Percentiles rank a stretch among this genome's conserved stretches.
These are phyloP conservation scores for Bufotes viridis DNA, from an alignment of 2,797 vertebrate genomes.

Conservation along the genomic window DNA sequence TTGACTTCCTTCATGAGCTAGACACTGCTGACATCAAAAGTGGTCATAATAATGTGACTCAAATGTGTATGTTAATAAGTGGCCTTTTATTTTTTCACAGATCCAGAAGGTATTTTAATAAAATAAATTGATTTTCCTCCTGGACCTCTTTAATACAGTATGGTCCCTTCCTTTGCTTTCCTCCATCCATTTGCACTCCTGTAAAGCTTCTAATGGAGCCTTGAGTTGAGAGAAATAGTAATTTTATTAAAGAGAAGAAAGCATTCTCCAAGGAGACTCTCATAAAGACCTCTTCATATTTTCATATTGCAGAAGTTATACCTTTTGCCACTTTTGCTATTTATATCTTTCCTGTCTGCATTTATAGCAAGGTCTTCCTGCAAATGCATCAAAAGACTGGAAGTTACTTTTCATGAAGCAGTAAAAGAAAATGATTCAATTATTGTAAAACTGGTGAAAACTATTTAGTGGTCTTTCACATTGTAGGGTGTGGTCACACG, in stretches of 20 bases:
- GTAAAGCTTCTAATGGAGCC: constrained; percentile 47
- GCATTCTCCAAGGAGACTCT: constrained; percentile 43
- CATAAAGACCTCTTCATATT: constrained; percentile 49
- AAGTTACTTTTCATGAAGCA: neutral
- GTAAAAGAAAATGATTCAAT: neutral
- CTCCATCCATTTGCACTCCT: constrained; percentile 16
- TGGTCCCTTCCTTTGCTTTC: constrained; percentile 22
- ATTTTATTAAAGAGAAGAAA: constrained; percentile 57
- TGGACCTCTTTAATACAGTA: constrained; percentile 9
- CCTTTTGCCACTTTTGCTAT: constrained; percentile 30
- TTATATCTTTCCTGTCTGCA: constrained; percentile 24
- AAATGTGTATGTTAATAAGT: too few relatives aligned
- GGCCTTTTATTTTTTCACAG: neutral
- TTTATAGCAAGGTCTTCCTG: constrained; percentile 18
- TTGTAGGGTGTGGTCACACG: neutral
- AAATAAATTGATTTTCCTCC: constrained; percentile 42
- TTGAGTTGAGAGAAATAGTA: constrained; percentile 48
- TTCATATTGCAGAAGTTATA: constrained; percentile 37
- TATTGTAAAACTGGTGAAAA: neutral
- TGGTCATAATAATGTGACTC: too few relatives aligned
- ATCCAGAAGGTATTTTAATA: constrained; percentile 17
- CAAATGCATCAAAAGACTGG: neutral
- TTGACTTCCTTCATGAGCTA: too few relatives aligned
- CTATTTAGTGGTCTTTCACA: neutral
- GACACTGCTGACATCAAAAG: too few relatives aligned